A percentile compares a stretch with the other conserved stretches of the same genome.
These are phyloP conservation scores for Homarus gammarus DNA, from an alignment of 2,888 invertebrate species.

Conservation along the genomic window DNA sequence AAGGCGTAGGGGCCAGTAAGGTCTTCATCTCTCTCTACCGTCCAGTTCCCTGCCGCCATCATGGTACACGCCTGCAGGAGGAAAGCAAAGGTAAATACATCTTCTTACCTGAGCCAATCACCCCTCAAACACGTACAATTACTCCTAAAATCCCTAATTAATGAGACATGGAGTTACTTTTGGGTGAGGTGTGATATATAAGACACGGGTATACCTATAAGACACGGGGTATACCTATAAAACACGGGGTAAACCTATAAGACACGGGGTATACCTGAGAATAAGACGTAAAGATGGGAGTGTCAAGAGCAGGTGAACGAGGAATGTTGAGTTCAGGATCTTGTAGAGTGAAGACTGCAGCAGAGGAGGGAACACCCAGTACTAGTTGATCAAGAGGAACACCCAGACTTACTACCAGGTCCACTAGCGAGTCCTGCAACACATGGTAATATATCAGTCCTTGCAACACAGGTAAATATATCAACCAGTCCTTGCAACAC, in stretches of 20 bases:
- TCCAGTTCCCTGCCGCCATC: conserved; percentile 84
- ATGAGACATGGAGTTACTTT: too few relatives aligned
- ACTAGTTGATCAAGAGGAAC: conserved; percentile 86
- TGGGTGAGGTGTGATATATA: too few relatives aligned
- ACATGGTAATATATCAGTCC: not conserved
- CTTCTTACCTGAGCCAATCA: too few relatives aligned
- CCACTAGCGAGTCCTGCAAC: conserved; percentile 86
- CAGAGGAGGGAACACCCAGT: conserved; percentile 86
- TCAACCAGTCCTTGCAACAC: too few relatives aligned
- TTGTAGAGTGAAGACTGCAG: conserved; percentile 84
- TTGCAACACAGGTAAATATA: too few relatives aligned
- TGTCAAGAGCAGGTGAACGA: conserved; percentile 84
- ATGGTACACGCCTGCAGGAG: conserved; percentile 81
- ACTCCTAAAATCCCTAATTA: too few relatives aligned
- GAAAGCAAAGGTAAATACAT: too few relatives aligned
- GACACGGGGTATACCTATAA: too few relatives aligned
- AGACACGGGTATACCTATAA: too few relatives aligned
- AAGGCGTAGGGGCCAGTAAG: conserved; percentile 88
- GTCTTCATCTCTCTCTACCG: conserved; percentile 88
- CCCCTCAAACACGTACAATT: too few relatives aligned
- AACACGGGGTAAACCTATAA: too few relatives aligned
- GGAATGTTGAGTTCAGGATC: conserved; percentile 85
- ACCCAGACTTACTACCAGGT: conserved; percentile 86
- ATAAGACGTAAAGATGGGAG: conserved; percentile 83
- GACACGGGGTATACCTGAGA: too few relatives aligned